Base-by-base conservation (phyloP, 2,797 vertebrate genomes). In the Craterocephalus amniculus region DNA sequence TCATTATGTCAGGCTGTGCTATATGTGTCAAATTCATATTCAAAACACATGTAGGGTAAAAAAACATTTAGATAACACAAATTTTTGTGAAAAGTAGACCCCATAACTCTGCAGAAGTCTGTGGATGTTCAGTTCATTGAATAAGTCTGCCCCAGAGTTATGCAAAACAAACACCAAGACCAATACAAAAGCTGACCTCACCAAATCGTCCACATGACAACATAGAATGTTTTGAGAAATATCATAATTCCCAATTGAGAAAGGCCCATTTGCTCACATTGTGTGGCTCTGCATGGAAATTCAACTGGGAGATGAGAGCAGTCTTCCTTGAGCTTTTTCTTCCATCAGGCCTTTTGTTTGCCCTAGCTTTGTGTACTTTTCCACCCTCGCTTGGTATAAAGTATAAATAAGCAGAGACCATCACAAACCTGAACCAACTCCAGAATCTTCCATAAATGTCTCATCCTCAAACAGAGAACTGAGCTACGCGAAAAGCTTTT, bases 11-110 rank as follows among this genome's bases (percentile, higher is more conserved):
- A 13, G 7, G 12, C 29, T 61, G 40, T 1, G 6, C 14, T 38
- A 69, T 69, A 24, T 75, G 74, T 82, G 69, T 87, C 75, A 79
- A 74, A 63, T 77, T 76, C 43, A 70, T 60, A 66, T 59, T 63
- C 22, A 72, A 77, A 69, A 69, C 7, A 26, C 36, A 63, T 55
- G 20, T 16, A 14, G 1, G 4, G 18, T 31, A 20, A 22, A 85
- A 55, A 66, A 70, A 27, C 32, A 0, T 27, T 58, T 29, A 56
- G 31, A 61, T 63, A 61, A 57, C 48, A 20, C 14, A 8, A n/a
- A 20, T 26, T 48, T 71, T 24, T 58, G 57, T 78, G 59, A 63
- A 22, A 63, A 12, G 13, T 40, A 16, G 12, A 70, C 26, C 1
- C 13, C 4, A n/a, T 77, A 52, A 70, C n/a, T n/a, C n/a, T n/a